These are phyloP conservation scores for Cariama cristata DNA, from an alignment of 2,113 vertebrate genomes.

Conservation along the genomic window DNA sequence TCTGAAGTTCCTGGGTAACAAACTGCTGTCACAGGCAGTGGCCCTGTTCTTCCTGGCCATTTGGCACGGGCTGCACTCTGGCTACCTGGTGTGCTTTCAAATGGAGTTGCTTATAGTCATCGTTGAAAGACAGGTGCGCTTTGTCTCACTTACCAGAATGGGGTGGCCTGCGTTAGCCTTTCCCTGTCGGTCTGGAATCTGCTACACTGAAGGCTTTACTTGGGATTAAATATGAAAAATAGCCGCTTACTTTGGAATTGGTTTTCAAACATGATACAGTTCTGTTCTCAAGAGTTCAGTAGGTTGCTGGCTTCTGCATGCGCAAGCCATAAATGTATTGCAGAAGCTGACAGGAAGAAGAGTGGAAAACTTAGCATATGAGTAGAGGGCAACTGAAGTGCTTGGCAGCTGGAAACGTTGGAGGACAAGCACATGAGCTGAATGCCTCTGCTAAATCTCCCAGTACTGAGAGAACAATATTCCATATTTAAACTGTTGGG, in stretches of 20 bases:
- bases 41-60: constrained; percentile 90
- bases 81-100: constrained; percentile 96
- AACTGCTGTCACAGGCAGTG: constrained; percentile 87
- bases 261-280: neutral
- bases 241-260: neutral
- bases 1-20: constrained; percentile 92
- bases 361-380: neutral
- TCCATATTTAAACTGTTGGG: neutral
- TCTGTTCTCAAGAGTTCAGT: neutral
- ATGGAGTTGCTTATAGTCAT: constrained; percentile 95
- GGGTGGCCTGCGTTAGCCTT: neutral
- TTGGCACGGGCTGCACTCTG: constrained; percentile 96
- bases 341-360: neutral
- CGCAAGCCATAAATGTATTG: neutral
- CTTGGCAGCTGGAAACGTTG: neutral
- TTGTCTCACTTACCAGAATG: neutral
- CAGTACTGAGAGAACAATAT: neutral
- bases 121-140: constrained; percentile 89
- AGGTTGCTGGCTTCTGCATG: neutral
- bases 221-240: neutral
- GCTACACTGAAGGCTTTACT: neutral
- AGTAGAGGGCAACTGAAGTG: neutral
- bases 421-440: neutral
- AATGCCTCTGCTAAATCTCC: neutral
- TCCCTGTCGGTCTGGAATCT: neutral